phyloP scores from a whole-genome alignment of 2,113 vertebrate species.

The Empidonax alnorum region DNA sequence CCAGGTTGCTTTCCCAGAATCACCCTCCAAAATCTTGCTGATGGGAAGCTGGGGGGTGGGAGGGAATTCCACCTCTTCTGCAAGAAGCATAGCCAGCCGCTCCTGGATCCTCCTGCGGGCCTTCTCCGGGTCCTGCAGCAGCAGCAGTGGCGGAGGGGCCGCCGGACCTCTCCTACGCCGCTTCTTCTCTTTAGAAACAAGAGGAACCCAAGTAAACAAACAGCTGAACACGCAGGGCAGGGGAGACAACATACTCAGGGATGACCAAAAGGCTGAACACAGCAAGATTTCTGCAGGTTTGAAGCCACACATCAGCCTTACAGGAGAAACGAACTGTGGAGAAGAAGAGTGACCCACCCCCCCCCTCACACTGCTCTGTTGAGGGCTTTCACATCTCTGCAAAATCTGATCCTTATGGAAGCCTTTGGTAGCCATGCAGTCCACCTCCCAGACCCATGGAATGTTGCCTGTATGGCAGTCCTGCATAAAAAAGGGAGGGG shows the following conservation, averaged over 20 bases:
- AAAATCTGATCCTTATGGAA: neutral
- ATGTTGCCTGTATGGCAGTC: neutral
- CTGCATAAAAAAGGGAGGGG: neutral
- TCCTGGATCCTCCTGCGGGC: slow-evolving; percentile 78
- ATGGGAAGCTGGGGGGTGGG: slow-evolving; percentile 77
- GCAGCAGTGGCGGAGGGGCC: slow-evolving; percentile 80
- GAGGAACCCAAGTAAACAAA: neutral
- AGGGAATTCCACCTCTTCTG: slow-evolving; percentile 66
- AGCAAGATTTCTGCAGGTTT: neutral
- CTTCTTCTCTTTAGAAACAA: slow-evolving; percentile 76
- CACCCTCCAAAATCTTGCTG: slow-evolving; percentile 74
- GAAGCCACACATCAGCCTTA: neutral
- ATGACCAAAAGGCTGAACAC: neutral
- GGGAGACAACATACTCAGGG: neutral
- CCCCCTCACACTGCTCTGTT: neutral
- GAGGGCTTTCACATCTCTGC: neutral
- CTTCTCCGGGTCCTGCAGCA: slow-evolving; percentile 81
- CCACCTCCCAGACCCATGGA: neutral
- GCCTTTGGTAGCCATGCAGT: neutral
- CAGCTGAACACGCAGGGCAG: neutral
- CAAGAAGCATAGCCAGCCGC: slow-evolving; percentile 81
- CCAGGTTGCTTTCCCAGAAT: slow-evolving; percentile 24
- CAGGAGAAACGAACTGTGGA: neutral
- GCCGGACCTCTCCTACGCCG: slow-evolving; percentile 64
- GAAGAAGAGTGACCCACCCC: neutral